Conservation (phyloP, 2,797 vertebrate species). For the Distichodus sexfasciatus region DNA sequence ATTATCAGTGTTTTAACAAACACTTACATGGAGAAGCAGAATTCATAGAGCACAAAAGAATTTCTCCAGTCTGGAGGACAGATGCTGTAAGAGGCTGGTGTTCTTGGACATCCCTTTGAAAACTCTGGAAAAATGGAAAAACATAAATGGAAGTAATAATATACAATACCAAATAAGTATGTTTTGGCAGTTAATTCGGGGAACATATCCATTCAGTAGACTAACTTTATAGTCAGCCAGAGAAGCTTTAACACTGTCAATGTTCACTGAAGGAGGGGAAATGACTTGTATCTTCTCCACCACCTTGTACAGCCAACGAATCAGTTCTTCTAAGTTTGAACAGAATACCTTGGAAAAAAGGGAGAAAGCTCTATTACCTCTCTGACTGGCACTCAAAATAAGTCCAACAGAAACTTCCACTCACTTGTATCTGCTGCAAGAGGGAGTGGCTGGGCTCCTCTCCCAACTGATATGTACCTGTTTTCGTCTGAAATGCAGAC, state of each 20-base stretch:
- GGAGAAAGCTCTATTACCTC: neutral
- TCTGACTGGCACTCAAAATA: neutral
- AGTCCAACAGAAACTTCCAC: neutral
- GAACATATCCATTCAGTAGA: too few relatives aligned
- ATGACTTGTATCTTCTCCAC: slow-evolving; percentile 70
- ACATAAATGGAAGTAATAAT: neutral
- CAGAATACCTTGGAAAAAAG: slow-evolving; percentile 79
- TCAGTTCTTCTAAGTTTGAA: slow-evolving; percentile 83
- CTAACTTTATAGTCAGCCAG: slow-evolving; percentile 83
- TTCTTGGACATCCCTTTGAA: slow-evolving; percentile 80
- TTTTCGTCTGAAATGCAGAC: slow-evolving; percentile 35
- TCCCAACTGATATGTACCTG: slow-evolving; percentile 39
- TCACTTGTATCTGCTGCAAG: slow-evolving; percentile 82
- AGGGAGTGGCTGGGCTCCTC: slow-evolving; percentile 69
- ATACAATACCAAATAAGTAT: neutral
- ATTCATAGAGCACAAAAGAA: slow-evolving; percentile 81
- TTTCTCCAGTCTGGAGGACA: slow-evolving; percentile 80
- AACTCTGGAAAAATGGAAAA: slow-evolving; percentile 67
- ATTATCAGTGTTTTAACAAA: neutral
- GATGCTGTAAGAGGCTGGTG: slow-evolving; percentile 79
- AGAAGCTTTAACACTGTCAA: slow-evolving; percentile 70
- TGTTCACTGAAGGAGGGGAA: slow-evolving; percentile 60
- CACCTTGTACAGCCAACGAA: slow-evolving; percentile 78
- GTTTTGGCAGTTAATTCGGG: neutral
- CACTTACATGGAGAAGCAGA: slow-evolving; percentile 80